Percentiles rank a stretch among this genome's conserved stretches.
Evolutionary conservation across 2,888 invertebrate genomes (phyloP).

Genomic region (Mesopsocus fuscifrons): DNA sequence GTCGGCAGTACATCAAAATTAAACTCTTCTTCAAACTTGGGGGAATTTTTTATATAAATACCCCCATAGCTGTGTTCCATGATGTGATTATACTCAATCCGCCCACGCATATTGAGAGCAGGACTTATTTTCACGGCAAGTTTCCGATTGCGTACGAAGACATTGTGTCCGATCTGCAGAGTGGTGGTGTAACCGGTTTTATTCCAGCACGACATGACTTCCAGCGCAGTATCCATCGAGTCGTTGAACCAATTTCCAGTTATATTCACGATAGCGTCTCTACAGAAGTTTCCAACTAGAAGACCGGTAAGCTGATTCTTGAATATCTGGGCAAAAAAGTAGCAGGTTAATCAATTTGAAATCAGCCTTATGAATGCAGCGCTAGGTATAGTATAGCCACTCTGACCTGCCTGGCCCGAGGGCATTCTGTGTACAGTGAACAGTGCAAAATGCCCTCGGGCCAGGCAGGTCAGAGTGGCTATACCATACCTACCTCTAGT

Average conservation of each 20-base stretch:
- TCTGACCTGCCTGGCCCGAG: too few species aligned
- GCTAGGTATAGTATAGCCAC: too few species aligned
- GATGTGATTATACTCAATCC: constrained; percentile 79
- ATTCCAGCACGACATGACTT: constrained; percentile 69
- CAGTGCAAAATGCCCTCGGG: too few species aligned
- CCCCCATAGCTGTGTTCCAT: constrained; percentile 63
- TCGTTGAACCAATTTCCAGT: constrained; percentile 77
- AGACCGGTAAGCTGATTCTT: constrained; percentile 78
- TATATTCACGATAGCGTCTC: constrained; percentile 68
- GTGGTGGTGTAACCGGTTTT: constrained; percentile 29
- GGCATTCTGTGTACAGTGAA: too few species aligned
- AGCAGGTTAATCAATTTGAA: too few species aligned
- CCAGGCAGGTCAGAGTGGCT: too few species aligned
- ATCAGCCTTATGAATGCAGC: too few species aligned
- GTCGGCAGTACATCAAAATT: constrained; percentile 32
- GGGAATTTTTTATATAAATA: constrained; percentile 63
- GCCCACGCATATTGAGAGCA: constrained; percentile 55
- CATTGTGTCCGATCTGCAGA: constrained; percentile 71
- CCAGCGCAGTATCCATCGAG: constrained; percentile 58
- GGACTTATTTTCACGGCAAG: constrained; percentile 63
- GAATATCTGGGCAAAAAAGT: constrained; percentile 44
- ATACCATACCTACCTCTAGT: too few species aligned
- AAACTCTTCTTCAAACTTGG: constrained; percentile 22
- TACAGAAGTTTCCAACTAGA: constrained; percentile 75
- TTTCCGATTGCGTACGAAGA: constrained; percentile 49